A percentile compares a stretch with the other conserved stretches of the same genome.
phyloP scores from a whole-genome alignment of 1,140 invertebrate species.

The Ganaspis sp. region DNA sequence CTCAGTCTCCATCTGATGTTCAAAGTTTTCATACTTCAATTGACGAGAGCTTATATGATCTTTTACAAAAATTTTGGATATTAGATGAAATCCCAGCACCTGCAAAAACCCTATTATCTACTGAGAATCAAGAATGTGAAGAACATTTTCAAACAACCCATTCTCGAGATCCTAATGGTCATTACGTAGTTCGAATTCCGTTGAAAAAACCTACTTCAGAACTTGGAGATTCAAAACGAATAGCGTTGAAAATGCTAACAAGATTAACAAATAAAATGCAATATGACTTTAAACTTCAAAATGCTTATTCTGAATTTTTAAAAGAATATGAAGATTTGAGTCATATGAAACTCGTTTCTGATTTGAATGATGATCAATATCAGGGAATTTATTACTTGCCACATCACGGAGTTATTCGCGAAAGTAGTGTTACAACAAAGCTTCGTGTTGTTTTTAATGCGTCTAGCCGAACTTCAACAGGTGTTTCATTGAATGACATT shows the following conservation, averaged over 20 bases:
- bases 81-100: background rate
- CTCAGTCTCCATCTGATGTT: background rate
- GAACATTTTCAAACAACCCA: background rate
- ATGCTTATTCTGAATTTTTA: background rate
- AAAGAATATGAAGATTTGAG: background rate
- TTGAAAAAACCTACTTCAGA: background rate
- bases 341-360: background rate
- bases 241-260: background rate
- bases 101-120: background rate
- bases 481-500: background rate
- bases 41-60: background rate
- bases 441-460: slow-evolving; percentile 28
- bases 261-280: background rate
- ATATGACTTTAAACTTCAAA: background rate
- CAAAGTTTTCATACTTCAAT: background rate
- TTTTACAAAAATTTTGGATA: background rate
- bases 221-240: background rate
- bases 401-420: background rate
- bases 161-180: background rate
- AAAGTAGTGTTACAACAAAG: background rate
- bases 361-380: background rate
- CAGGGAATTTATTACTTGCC: background rate
- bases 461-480: background rate
- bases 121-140: background rate
- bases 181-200: background rate